Evolutionary conservation across 2,797 vertebrate genomes (phyloP).

Genomic region (Microcaecilia unicolor): DNA sequence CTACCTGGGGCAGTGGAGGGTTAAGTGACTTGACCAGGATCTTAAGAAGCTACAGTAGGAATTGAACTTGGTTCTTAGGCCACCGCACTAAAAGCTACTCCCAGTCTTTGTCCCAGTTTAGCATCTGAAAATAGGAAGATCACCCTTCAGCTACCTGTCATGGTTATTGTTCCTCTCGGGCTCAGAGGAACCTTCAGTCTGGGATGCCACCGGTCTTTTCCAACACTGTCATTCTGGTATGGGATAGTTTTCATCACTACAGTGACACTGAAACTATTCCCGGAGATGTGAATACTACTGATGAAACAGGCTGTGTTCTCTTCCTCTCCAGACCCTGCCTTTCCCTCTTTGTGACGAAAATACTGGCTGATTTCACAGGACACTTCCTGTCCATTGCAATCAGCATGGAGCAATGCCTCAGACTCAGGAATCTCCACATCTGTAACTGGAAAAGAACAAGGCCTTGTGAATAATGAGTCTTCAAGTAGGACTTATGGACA

Average conservation of each 20-base stretch:
- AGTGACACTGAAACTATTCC: constrained; percentile 45
- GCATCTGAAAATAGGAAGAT: too few relatives aligned
- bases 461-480: too few relatives aligned
- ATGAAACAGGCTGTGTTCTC: constrained; percentile 43
- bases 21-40: too few relatives aligned
- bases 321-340: not conserved
- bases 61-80: too few relatives aligned
- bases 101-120: too few relatives aligned
- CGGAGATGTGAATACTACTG: constrained; percentile 50
- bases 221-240: not conserved
- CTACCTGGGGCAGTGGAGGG: too few relatives aligned
- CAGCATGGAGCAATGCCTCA: constrained; percentile 60
- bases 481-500: too few relatives aligned
- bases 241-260: constrained; percentile 54
- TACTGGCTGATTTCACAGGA: constrained; percentile 63
- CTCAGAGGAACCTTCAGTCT: constrained; percentile 54
- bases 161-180: constrained; percentile 45
- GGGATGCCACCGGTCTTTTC: constrained; percentile 7
- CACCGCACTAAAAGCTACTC: too few relatives aligned
- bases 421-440: constrained; percentile 51
- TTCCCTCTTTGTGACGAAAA: constrained; percentile 12
- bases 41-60: too few relatives aligned
- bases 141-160: too few relatives aligned
- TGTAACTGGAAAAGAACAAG: constrained; percentile 37
- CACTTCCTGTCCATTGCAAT: constrained; percentile 65